Percentiles rank a stretch among this genome's conserved stretches.
Evolutionary conservation across 2,113 vertebrate genomes (phyloP).

Genomic region (Bos indicus): DNA sequence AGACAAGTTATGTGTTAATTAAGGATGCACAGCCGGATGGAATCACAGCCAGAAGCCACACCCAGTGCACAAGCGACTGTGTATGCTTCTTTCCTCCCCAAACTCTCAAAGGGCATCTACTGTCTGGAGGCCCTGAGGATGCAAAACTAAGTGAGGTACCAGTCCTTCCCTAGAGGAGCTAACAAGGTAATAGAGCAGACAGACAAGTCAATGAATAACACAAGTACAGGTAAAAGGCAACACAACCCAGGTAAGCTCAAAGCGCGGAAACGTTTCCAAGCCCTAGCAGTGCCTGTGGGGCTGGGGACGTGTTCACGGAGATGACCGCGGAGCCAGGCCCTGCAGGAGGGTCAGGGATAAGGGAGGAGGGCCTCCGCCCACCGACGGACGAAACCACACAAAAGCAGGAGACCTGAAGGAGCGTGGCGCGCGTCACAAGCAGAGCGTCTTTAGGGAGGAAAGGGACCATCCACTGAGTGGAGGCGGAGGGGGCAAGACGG

Average conservation of each 20-base stretch:
- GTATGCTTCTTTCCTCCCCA: background rate
- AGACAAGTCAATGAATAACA: background rate
- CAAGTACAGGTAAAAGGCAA: background rate
- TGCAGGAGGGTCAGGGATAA: background rate
- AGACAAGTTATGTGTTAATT: background rate
- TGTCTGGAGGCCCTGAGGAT: background rate
- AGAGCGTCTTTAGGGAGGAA: background rate
- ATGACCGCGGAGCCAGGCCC: background rate
- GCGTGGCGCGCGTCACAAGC: rapidly evolving
- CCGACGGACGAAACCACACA: background rate
- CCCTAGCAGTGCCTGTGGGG: background rate
- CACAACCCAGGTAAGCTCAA: background rate
- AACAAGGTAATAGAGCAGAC: background rate
- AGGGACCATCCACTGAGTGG: rapidly evolving
- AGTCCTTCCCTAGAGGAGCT: background rate
- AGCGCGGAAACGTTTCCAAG: rapidly evolving
- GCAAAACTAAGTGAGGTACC: background rate
- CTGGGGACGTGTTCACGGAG: background rate
- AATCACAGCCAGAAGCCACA: background rate
- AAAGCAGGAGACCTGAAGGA: background rate
- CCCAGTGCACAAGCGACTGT: rapidly evolving
- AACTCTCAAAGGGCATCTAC: background rate
- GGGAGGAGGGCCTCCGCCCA: background rate
- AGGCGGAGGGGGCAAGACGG: background rate
- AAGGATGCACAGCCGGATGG: background rate